Evolutionary conservation across 2,797 vertebrate genomes (phyloP).

Genomic region (Heliangelus exortis): DNA sequence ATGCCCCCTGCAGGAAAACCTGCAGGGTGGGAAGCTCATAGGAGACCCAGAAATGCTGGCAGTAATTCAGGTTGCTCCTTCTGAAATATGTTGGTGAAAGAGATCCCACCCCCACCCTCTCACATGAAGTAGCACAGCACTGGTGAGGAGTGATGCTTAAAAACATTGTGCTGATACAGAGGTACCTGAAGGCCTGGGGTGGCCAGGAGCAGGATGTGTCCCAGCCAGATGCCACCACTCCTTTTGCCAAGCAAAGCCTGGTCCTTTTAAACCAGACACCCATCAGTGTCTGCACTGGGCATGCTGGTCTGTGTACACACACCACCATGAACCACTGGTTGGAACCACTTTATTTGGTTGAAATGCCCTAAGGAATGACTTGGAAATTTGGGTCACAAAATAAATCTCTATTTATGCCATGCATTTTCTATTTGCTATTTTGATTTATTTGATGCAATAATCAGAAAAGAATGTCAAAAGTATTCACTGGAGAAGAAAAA

Average conservation of each 20-base stretch:
- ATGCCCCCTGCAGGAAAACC: not conserved
- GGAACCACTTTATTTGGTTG: not conserved
- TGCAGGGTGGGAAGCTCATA: not conserved
- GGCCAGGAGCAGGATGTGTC: not conserved
- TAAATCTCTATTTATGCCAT: not conserved
- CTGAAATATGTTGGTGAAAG: not conserved
- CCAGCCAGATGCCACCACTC: not conserved
- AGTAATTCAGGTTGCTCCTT: not conserved
- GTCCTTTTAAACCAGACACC: not conserved
- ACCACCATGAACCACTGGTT: not conserved
- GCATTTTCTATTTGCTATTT: not conserved
- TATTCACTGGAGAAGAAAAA: not conserved
- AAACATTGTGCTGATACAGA: not conserved
- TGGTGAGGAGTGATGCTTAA: not conserved
- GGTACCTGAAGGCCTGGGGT: not conserved
- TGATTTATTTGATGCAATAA: not conserved
- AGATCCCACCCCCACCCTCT: not conserved
- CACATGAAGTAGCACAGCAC: fast-evolving
- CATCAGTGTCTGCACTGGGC: not conserved
- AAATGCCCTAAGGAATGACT: not conserved
- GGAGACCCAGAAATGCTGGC: not conserved
- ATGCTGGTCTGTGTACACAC: not conserved
- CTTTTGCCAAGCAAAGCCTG: not conserved
- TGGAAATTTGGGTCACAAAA: not conserved
- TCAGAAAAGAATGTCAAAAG: not conserved